Conservation (phyloP, 2,113 vertebrate species). For the Suricata suricatta region DNA sequence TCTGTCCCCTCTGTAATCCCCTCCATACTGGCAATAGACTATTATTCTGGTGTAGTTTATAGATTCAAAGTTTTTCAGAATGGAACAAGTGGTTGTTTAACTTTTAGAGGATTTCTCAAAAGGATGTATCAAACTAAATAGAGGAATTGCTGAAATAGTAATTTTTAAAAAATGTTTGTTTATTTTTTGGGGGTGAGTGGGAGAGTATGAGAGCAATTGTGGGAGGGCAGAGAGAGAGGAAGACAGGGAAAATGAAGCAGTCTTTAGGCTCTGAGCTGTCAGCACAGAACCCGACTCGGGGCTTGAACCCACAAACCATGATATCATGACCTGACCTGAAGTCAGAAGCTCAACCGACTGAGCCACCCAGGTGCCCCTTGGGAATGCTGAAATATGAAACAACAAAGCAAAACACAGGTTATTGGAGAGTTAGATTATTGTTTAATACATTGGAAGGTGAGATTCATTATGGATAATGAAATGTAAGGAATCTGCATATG, state of each 20-base stretch:
- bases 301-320: too few species aligned
- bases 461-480: conserved; percentile 19
- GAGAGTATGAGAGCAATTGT: too few species aligned
- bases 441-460: conserved; percentile 9
- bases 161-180: not conserved
- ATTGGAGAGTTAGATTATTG: not conserved
- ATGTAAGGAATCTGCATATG: not conserved
- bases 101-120: not conserved
- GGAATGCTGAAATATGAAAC: not conserved
- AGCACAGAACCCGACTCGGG: too few species aligned
- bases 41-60: conserved; percentile 37
- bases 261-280: too few species aligned
- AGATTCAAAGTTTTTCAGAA: not conserved
- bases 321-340: too few species aligned
- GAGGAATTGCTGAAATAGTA: not conserved
- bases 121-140: not conserved
- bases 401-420: not conserved
- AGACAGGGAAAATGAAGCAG: too few species aligned
- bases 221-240: too few species aligned
- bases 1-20: not conserved
- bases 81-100: conserved; percentile 38
- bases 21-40: not conserved
- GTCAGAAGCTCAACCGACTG: too few species aligned
- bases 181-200: too few species aligned
- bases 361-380: too few species aligned